Conservation (phyloP, 2,113 vertebrate genomes). For the Calyptomena viridis region DNA sequence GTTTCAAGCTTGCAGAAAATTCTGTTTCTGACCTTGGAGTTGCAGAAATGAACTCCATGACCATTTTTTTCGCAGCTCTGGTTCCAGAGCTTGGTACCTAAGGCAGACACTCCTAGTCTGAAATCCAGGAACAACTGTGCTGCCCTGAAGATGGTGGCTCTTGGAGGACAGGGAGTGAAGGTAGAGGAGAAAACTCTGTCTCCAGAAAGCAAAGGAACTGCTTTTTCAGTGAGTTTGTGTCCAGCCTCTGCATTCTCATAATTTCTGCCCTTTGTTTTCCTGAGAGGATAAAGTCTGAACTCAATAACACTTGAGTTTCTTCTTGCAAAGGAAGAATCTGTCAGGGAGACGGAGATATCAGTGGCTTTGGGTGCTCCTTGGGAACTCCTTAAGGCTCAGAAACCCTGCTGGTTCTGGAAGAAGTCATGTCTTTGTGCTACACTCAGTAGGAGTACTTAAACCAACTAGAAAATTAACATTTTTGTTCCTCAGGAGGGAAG, state of each 20-base stretch:
- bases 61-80: neutral
- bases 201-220: neutral
- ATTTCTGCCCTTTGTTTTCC: neutral
- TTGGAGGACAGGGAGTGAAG: neutral
- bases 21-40: neutral
- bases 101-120: neutral
- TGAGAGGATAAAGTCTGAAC: neutral
- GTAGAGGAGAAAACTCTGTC: neutral
- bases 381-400: neutral
- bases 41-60: fast-evolving
- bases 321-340: neutral
- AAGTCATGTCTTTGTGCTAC: neutral
- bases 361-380: neutral
- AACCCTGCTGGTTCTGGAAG: neutral
- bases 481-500: neutral
- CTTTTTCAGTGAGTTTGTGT: neutral
- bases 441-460: neutral
- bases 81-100: neutral
- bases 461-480: neutral
- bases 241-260: neutral
- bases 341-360: fast-evolving
- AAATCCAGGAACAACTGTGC: neutral
- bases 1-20: neutral
- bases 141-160: neutral
- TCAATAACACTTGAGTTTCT: neutral